Conservation (phyloP, 2,113 vertebrate species). For the Cavia porcellus region DNA sequence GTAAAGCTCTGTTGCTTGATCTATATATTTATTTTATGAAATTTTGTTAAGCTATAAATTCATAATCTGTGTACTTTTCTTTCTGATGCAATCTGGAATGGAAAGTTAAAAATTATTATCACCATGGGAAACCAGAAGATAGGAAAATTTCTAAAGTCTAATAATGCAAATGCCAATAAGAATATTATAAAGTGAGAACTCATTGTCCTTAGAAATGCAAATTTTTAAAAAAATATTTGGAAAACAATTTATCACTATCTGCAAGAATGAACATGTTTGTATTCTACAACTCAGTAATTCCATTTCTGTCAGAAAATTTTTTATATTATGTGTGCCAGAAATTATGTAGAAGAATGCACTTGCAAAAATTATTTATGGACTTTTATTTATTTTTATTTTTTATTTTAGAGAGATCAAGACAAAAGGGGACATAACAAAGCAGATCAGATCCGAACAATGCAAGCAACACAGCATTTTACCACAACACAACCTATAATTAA, state of each 20-base stretch:
- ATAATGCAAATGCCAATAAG: background rate
- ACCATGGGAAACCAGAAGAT: background rate
- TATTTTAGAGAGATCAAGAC: too few species aligned
- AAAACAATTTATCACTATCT: constrained; percentile 23
- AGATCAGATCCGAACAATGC: too few species aligned
- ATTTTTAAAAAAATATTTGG: background rate
- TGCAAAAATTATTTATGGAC: background rate
- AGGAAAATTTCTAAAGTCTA: background rate
- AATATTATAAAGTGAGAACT: background rate
- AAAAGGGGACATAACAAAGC: too few species aligned
- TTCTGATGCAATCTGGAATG: background rate
- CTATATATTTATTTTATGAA: background rate
- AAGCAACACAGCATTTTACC: too few species aligned
- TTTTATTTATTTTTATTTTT: background rate
- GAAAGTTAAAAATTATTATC: background rate
- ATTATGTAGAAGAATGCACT: background rate
- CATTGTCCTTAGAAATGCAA: background rate
- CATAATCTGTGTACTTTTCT: background rate
- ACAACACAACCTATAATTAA: too few species aligned
- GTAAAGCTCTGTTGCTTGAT: background rate
- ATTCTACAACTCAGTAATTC: background rate
- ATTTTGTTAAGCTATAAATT: background rate
- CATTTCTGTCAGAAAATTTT: background rate
- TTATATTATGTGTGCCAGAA: background rate
- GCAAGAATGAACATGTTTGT: background rate